phyloP scores from a whole-genome alignment of 2,113 vertebrate genomes.

The Peromyscus polionotus region DNA sequence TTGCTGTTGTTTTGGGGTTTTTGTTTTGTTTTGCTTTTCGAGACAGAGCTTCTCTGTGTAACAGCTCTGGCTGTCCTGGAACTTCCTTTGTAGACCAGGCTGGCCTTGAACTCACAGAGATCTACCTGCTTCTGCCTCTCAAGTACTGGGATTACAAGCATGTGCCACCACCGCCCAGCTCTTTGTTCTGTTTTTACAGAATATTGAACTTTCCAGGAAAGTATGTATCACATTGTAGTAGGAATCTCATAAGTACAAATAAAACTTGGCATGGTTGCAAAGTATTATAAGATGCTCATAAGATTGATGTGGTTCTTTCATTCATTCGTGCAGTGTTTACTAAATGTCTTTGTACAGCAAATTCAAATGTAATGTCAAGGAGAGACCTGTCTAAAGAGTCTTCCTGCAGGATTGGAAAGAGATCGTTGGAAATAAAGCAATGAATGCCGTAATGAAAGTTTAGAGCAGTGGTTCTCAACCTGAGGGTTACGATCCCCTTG shows the following conservation, averaged over 20 bases:
- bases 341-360: neutral
- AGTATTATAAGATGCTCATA: neutral
- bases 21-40: neutral
- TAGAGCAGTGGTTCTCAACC: neutral
- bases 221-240: neutral
- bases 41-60: neutral
- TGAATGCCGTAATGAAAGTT: neutral
- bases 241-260: slow-evolving; percentile 40
- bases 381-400: neutral
- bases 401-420: neutral
- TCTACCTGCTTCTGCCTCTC: neutral
- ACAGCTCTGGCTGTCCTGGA: neutral
- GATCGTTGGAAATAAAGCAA: slow-evolving; percentile 34
- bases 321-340: slow-evolving; percentile 15
- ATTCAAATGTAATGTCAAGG: neutral
- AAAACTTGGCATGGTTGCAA: slow-evolving; percentile 33
- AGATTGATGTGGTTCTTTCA: slow-evolving; percentile 3
- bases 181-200: slow-evolving; percentile 13
- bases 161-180: neutral
- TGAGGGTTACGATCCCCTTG: neutral
- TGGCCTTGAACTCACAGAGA: neutral
- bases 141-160: neutral
- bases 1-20: neutral
- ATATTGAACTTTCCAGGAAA: neutral
- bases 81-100: neutral